A percentile compares a stretch with the other conserved stretches of the same genome.
Evolutionary conservation across 2,888 invertebrate species (phyloP).

Genomic region (Drosophila monieri): DNA sequence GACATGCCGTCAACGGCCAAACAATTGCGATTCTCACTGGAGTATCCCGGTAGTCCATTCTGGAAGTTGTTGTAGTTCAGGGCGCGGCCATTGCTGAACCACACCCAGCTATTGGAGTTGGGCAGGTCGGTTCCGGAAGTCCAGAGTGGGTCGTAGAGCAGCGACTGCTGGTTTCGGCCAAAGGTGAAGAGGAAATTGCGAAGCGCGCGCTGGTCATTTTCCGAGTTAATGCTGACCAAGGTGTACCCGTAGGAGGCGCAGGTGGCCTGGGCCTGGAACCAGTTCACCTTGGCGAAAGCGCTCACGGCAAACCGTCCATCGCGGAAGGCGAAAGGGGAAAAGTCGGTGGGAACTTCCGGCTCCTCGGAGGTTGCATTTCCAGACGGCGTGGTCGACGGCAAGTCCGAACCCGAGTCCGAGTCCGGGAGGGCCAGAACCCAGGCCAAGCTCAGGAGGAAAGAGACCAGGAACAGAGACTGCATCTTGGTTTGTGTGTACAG

Average conservation of each 20-base stretch:
- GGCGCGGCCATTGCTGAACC: conserved; percentile 59
- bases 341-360: conserved; percentile 7
- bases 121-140: conserved; percentile 56
- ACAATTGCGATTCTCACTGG: conserved; percentile 33
- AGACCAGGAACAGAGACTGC: conserved; percentile 26
- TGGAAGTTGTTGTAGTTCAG: conserved; percentile 50
- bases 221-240: conserved; percentile 49
- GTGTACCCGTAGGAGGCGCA: conserved; percentile 57
- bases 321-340: conserved; percentile 32
- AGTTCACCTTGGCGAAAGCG: conserved; percentile 49
- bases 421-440: conserved; percentile 13
- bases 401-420: neutral
- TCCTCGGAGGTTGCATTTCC: conserved; percentile 7
- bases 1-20: conserved; percentile 21
- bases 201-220: conserved; percentile 34
- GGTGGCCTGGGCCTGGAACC: conserved; percentile 54
- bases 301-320: conserved; percentile 52
- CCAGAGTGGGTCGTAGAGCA: conserved; percentile 45
- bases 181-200: conserved; percentile 35
- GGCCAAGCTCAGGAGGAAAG: conserved; percentile 15
- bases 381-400: neutral
- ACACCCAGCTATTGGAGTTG: conserved; percentile 36
- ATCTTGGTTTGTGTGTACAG: conserved; percentile 21
- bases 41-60: conserved; percentile 17
- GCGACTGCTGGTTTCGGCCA: conserved; percentile 20